Evolutionary conservation across 2,888 invertebrate species (phyloP), one percentile per base, ranked within the genome.

Genomic region (Nymphalis polychloros): DNA sequence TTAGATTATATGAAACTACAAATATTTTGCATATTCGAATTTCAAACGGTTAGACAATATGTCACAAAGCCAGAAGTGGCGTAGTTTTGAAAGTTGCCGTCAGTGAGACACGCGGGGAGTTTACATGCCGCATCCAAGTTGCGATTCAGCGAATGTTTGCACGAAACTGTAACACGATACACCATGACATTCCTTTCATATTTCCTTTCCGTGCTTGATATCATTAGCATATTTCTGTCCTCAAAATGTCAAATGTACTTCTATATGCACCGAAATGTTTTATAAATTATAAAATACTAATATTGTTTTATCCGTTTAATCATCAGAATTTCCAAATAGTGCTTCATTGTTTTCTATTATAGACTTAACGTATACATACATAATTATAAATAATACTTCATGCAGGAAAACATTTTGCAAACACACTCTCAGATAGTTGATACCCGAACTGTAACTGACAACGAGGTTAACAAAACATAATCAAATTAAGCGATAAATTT

Each of bases 51-150:
- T 31, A 49, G 60, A 55, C 71, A 53, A 68, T 71, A 63, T 68
- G 68, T 71, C 71, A 71, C 70, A 68, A 64, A 63, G 62, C 62
- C 63, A 67, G 70, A 59, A 70, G 68, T 63, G 59, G 50, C 46
- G 46, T 67, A 64, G 84, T 85, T 85, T 84, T 85, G 84, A 87
- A 83, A 84, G 85, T 86, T 83, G 81, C 82, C 80, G 84, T 81
- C 84, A 83, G 53, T 55, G 53, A 55, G 83, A 82, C 78, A 79
- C 80, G 78, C 83, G 83, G 81, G 81, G 82, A 83, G 84, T 84
- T 79, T 79, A 80, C 79, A 81, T 81, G 77, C 79, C 79, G 79
- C 79, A 80, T 79, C 79, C 79, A 83, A 84, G 79, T 84, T 82
- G 68, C 68, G 65, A 81, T 81, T 81, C 80, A 78, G 78, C 78